Conservation (phyloP, 2,797 vertebrate genomes). For the Hyperoplus immaculatus region DNA sequence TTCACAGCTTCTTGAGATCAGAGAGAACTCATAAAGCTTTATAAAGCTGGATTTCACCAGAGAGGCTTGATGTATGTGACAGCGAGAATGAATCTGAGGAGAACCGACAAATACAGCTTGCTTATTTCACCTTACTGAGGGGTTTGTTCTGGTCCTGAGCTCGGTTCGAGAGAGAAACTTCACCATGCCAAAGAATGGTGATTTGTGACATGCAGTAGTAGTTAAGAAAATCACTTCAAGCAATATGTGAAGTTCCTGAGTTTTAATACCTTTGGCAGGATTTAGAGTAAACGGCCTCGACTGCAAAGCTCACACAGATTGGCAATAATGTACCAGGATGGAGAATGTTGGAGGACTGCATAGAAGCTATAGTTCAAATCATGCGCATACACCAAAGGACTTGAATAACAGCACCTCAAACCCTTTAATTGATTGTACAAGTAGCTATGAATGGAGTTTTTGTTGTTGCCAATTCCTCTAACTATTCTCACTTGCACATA, state of each 20-base stretch:
- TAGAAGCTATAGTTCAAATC: conserved; percentile 51
- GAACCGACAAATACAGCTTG: conserved; percentile 6
- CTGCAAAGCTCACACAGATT: conserved; percentile 47
- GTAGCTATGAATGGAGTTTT: conserved; percentile 24
- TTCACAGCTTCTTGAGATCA: conserved; percentile 65
- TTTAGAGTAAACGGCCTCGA: conserved; percentile 73
- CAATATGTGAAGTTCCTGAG: conserved; percentile 80
- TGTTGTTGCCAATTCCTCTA: conserved; percentile 11
- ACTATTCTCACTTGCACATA: conserved; percentile 65
- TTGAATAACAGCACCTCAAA: conserved; percentile 53
- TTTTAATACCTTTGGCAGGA: conserved; percentile 79
- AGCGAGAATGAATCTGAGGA: conserved; percentile 56
- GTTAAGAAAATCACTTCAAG: conserved; percentile 53
- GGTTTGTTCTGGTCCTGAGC: conserved; percentile 71
- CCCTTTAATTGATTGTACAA: conserved; percentile 41
- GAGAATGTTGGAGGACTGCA: conserved; percentile 51
- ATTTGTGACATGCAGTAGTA: conserved; percentile 50
- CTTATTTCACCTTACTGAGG: conserved; percentile 20
- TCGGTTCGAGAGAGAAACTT: conserved; percentile 50
- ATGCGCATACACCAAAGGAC: conserved; percentile 49
- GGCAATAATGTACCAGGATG: conserved; percentile 44
- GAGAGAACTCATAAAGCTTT: conserved; percentile 58
- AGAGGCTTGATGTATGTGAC: conserved; percentile 51
- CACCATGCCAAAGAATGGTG: conserved; percentile 38
- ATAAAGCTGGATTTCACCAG: conserved; percentile 46